Percentiles rank a stretch among this genome's conserved stretches.
These are phyloP conservation scores for Balaenoptera acutorostrata DNA, from an alignment of 2,113 vertebrate species.

Conservation along the genomic window DNA sequence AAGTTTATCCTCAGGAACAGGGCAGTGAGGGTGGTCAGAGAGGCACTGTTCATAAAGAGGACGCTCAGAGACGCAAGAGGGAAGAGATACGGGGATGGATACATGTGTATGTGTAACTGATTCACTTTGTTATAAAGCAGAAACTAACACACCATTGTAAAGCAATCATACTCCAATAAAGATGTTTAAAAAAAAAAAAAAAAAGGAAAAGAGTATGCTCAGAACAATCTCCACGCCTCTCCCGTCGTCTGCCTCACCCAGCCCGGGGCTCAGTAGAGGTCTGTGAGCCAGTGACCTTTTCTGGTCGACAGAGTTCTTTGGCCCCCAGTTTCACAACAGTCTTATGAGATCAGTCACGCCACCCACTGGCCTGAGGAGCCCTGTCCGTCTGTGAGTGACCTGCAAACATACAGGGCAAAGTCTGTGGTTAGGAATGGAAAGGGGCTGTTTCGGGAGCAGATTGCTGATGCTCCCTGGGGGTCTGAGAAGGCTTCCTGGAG, in stretches of 20 bases:
- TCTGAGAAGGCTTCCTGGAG: neutral
- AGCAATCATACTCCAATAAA: too few species aligned
- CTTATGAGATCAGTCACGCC: rapidly evolving
- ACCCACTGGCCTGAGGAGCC: rapidly evolving
- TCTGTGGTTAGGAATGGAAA: neutral
- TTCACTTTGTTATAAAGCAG: too few species aligned
- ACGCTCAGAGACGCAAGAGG: too few species aligned
- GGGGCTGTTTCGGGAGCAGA: neutral
- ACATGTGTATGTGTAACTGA: too few species aligned
- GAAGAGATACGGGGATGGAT: too few species aligned
- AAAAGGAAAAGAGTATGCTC: too few species aligned
- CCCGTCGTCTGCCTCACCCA: neutral
- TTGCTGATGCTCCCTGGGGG: neutral
- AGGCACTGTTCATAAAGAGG: neutral
- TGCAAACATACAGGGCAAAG: neutral
- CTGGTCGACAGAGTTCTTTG: neutral
- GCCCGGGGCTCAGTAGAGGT: neutral
- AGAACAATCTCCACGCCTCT: rapidly evolving
- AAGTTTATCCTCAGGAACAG: neutral
- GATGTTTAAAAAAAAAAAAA: too few species aligned
- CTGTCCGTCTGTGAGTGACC: neutral
- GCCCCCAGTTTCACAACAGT: neutral
- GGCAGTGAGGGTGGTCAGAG: neutral
- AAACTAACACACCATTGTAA: too few species aligned
- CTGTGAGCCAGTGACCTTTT: neutral